These are phyloP conservation scores for Dicaeum eximium DNA, from an alignment of 2,113 vertebrate species.

Conservation along the genomic window DNA sequence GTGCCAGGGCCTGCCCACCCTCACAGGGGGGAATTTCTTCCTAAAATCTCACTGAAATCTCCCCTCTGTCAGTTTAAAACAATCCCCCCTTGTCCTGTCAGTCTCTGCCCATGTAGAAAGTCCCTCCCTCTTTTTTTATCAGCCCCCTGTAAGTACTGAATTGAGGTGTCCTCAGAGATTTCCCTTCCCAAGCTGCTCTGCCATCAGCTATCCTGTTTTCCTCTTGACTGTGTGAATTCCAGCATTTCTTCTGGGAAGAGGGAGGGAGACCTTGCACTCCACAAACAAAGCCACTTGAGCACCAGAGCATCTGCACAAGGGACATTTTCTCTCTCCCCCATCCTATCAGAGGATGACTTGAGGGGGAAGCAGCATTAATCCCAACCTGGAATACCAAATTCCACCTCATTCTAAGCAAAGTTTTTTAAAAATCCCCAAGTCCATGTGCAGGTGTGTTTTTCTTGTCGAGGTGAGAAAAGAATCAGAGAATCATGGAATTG, in stretches of 20 bases:
- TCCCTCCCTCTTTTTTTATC: background rate
- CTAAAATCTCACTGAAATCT: background rate
- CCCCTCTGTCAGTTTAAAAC: background rate
- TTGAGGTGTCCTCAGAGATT: background rate
- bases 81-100: background rate
- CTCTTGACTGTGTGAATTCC: background rate
- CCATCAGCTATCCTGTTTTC: background rate
- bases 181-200: background rate
- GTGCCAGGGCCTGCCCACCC: background rate
- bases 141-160: too few relatives aligned
- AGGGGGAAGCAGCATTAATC: rapidly evolving
- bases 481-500: background rate
- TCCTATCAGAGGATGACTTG: background rate
- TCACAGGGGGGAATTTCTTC: background rate
- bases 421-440: background rate
- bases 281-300: background rate
- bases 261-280: background rate
- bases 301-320: background rate
- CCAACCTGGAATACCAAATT: background rate
- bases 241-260: background rate
- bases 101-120: background rate
- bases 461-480: rapidly evolving
- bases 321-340: background rate
- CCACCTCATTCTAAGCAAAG: background rate
- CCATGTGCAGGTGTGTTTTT: background rate